Percentiles rank a stretch among this genome's conserved stretches.
Evolutionary conservation across 2,113 vertebrate species (phyloP).

Genomic region (Laterallus jamaicensis): DNA sequence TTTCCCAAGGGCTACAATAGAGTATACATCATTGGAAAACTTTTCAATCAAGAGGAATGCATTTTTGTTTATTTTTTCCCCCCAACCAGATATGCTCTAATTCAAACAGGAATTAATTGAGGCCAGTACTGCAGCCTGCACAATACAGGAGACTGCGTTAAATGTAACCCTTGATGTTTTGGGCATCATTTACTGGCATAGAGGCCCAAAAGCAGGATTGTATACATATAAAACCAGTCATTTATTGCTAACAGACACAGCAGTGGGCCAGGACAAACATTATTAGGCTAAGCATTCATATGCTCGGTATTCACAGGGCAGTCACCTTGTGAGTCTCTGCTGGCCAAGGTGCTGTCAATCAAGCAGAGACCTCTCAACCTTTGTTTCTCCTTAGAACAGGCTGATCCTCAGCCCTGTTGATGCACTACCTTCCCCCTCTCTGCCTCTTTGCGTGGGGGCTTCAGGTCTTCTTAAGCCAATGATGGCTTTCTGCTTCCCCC

Average conservation of each 20-base stretch:
- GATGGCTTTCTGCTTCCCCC: background rate
- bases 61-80: background rate
- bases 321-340: background rate
- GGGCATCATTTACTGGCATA: background rate
- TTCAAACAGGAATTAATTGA: conserved; percentile 25
- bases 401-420: background rate
- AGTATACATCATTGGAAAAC: background rate
- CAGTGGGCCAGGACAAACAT: background rate
- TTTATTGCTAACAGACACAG: background rate
- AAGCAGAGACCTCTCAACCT: background rate
- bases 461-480: background rate
- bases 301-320: conserved; percentile 8
- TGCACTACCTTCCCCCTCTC: background rate
- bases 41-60: background rate
- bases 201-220: background rate
- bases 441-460: background rate
- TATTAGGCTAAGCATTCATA: conserved; percentile 33
- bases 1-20: conserved; percentile 10
- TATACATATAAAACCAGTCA: background rate
- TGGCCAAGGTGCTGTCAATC: conserved; percentile 35
- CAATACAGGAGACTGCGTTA: background rate
- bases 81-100: background rate
- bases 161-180: background rate
- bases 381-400: conserved; percentile 7
- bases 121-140: background rate